A percentile compares a stretch with the other conserved stretches of the same genome.
These are phyloP conservation scores for Brenthis daphne DNA, from an alignment of 2,888 invertebrate genomes.

Conservation along the genomic window DNA sequence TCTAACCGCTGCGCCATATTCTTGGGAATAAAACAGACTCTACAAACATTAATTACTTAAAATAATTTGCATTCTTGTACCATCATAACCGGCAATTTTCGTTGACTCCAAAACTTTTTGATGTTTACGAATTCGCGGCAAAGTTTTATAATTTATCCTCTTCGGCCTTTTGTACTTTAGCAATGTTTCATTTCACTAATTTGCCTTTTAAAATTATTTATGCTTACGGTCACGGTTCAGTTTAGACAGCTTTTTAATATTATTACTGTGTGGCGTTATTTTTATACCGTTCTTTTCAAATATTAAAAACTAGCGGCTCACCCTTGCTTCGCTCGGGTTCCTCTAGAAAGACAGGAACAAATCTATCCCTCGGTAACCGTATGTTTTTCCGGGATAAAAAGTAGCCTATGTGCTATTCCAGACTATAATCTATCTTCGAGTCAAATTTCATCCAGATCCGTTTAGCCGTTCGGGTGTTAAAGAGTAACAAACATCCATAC, in stretches of 20 bases:
- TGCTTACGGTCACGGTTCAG: constrained; percentile 31
- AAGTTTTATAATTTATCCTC: constrained; percentile 72
- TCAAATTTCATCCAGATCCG: too few relatives aligned
- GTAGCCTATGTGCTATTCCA: too few relatives aligned
- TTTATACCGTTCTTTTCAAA: constrained; percentile 7
- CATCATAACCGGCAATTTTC: constrained; percentile 21
- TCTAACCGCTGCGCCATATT: too few relatives aligned
- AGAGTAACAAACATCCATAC: too few relatives aligned
- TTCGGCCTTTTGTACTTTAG: constrained; percentile 45
- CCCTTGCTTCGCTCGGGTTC: too few relatives aligned
- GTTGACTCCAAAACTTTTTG: constrained; percentile 52
- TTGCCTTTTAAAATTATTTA: constrained; percentile 55
- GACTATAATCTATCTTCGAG: too few relatives aligned
- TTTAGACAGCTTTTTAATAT: constrained; percentile 10
- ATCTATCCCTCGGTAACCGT: too few relatives aligned
- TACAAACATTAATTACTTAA: constrained; percentile 18
- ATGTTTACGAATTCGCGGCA: constrained; percentile 53
- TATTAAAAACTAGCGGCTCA: too few relatives aligned
- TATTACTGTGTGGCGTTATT: constrained; percentile 6
- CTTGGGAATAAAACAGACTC: background rate
- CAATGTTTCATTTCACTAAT: constrained; percentile 59
- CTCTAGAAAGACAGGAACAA: too few relatives aligned
- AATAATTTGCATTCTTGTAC: constrained; percentile 26
- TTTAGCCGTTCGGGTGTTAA: too few relatives aligned
- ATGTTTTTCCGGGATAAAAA: too few relatives aligned